Base-by-base conservation (phyloP, 2,888 invertebrate species). In the Drosophila helvetica region DNA sequence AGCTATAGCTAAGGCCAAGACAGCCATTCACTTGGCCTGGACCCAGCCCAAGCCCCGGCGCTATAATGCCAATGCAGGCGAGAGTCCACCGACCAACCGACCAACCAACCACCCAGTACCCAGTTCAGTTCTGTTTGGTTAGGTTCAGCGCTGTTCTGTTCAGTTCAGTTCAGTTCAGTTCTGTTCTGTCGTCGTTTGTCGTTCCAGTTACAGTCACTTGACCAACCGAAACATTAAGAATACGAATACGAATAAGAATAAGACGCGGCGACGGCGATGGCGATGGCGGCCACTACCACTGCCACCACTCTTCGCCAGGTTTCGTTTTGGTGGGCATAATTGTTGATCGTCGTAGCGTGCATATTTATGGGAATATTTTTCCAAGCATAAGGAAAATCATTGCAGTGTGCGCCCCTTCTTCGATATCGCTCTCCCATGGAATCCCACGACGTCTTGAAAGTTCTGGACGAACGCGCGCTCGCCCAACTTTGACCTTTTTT, bases 121-220 rank as follows among this genome's bases (percentile, higher is more conserved):
- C 42, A 19, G 53, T 51, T 60, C 48, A 51, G 45, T 63, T 46
- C 53, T 43, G 30, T 30, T 30, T 12, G 42, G 54, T 58, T 59
- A 50, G 57, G 52, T 57, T 42, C 30, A 43, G 62, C 58, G 57
- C 43, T 53, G 60, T 48, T 68, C 45, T 58, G 63, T 51, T 76
- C 58, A 69, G 74, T 70, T 73, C 70, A 69, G 59, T 48, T 69
- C 46, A 61, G 62, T 53, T 76, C 56, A 72, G 75, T 70, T 74
- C 70, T 72, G 51, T 12, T 38, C 38, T 38, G 38, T 54, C 51
- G 61, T 65, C 63, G 75, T 74, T 72, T 73, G 75, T 83, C 87
- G 89, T 89, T 86, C 86, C 90, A 90, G 91, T 91, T 91, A 90
- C 91, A 91, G 90, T 90, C 90, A 90, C 91, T 91, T 91, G 91